Conservation (phyloP, 2,113 vertebrate genomes). For the Tamias sibiricus region DNA sequence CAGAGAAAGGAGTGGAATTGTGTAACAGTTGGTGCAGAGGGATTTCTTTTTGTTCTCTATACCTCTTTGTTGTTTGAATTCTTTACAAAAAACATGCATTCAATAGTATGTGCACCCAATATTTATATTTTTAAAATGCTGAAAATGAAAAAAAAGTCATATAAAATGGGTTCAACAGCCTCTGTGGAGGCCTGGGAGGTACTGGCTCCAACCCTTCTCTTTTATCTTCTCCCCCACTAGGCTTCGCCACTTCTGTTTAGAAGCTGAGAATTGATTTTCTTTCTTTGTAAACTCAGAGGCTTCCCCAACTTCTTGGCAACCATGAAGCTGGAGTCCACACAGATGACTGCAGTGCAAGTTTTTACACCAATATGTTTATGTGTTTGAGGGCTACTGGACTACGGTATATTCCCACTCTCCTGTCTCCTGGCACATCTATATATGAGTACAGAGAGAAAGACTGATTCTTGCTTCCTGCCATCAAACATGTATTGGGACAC, state of each 20-base stretch:
- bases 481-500: neutral
- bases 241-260: neutral
- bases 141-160: slow-evolving; percentile 27
- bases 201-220: neutral
- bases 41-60: neutral
- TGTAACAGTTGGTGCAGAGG: neutral
- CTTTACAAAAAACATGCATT: neutral
- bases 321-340: neutral
- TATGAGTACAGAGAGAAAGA: slow-evolving; percentile 9
- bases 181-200: neutral
- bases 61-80: neutral
- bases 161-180: neutral
- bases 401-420: neutral
- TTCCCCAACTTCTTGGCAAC: neutral
- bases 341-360: neutral
- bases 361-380: neutral
- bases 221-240: neutral
- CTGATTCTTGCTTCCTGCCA: neutral
- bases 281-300: neutral
- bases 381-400: neutral
- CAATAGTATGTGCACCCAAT: neutral
- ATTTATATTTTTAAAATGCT: slow-evolving; percentile 28
- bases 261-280: neutral
- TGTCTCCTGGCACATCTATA: neutral
- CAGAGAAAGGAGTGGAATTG: neutral